These are phyloP conservation scores for Caligus rogercresseyi DNA, from an alignment of 1,140 invertebrate genomes.

Conservation along the genomic window DNA sequence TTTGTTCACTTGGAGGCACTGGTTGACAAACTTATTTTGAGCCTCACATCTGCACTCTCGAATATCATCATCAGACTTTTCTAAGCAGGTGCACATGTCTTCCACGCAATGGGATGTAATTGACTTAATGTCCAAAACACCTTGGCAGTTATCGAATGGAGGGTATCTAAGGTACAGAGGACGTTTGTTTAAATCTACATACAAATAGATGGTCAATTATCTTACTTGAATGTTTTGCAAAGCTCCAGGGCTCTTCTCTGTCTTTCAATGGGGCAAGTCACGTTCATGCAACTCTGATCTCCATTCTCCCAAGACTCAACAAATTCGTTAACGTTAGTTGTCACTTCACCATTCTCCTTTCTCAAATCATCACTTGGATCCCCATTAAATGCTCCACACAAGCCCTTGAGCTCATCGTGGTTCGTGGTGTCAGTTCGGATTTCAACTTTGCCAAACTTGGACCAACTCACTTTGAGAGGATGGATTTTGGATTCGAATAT, in stretches of 20 bases:
- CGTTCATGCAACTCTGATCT: neutral
- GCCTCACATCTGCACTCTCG: neutral
- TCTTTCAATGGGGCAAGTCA: neutral
- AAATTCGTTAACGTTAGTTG: neutral
- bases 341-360: neutral
- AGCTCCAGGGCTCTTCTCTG: neutral
- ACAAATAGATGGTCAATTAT: neutral
- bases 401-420: neutral
- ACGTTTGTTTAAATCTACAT: neutral
- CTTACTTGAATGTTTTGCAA: neutral
- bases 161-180: neutral
- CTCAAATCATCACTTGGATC: neutral
- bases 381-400: constrained; percentile 4
- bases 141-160: constrained; percentile 1
- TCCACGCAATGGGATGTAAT: neutral
- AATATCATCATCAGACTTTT: constrained; percentile 1
- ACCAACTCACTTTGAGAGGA: neutral
- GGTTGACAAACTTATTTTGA: neutral
- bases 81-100: neutral
- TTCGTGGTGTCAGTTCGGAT: neutral
- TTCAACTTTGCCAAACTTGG: constrained; percentile 1
- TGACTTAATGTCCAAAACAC: neutral
- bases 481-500: neutral
- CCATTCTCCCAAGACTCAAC: neutral
- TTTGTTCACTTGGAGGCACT: neutral